Evolutionary conservation across 2,797 vertebrate species (phyloP), one percentile per base, ranked within the genome.

Genomic region (Alfaro cultratus): DNA sequence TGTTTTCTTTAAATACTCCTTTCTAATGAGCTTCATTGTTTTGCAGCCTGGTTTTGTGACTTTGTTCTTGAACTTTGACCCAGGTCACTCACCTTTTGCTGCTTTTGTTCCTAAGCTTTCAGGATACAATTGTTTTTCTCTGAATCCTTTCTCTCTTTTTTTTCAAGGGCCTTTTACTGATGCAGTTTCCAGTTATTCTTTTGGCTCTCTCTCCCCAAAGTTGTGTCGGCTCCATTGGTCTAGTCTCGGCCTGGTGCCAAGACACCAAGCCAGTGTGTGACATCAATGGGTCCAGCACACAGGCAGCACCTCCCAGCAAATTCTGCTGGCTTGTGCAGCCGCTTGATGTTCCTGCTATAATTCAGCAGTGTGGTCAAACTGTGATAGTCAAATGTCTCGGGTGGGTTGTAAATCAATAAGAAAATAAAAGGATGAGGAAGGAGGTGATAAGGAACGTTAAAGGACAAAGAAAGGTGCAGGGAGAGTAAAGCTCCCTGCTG

Each of bases 111-210:
- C 94, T 95, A 92, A 46, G 73, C 94, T 95, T 95, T 95, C 92
- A 95, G 95, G 95, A 96, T 93, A 94, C 88, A 92, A 95, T 96
- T 95, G 94, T 57, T 95, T 95, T 94, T 86, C 90, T 92, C 89
- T 89, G 80, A 72, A 49, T 84, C 85, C 83, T 86, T 91, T 85
- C 86, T 87, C 31, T 39, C 2, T 53, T 15, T 93, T 80, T 92
- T 92, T 88, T 89, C 77, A 88, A 91, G 89, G 89, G 81, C 81
- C 91, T 94, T 94, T 87, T 93, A 93, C 94, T 95, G 94, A 94
- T 95, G 95, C 93, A 92, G 94, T 93, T 96, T 96, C 95, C 95
- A 94, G 93, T 95, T 94, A 96, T 96, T 96, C 95, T 94, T 96
- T 93, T 92, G 87, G 86, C 92, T 92, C 92, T 88, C 85, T 90